Base-by-base conservation (phyloP, 2,113 vertebrate genomes). In the Archilochus colubris region DNA sequence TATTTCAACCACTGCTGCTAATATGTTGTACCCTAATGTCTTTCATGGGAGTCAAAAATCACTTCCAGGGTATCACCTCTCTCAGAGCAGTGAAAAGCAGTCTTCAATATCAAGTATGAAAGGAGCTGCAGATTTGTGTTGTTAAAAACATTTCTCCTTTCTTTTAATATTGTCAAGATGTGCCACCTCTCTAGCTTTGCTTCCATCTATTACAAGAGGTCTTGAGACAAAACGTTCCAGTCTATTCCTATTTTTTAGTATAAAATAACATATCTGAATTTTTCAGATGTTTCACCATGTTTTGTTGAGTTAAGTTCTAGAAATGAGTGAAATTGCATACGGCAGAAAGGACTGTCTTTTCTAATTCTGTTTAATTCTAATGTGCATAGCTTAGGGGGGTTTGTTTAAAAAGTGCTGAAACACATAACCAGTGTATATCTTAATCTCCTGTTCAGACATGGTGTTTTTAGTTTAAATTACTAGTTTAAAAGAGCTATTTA, bases 401-500 rank as follows among this genome's bases (percentile, higher is more conserved):
- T 86, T 82, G 54, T 76, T 84, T 91, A 46, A 90, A 79, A 92
- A 51, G 33, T 15, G 12, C 27, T 94, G 64, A 74, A 93, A 73
- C 10, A 36, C 36, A 53, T 33, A 77, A 12, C 36, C 62, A 58
- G 31, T 53, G 28, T 91, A 24, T 93, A 67, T 36, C 63, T 58
- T 79, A 84, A 86, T 89, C 83, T 87, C 94, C 36, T 92, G 67
- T 83, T 95, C 54, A 81, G 79, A 66, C 76, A 50, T 21, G 75
- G 69, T 63, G 57, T 54, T 82, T 63, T 77, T 80, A 80, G n/a
- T 21, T 82, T 77, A 93, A 95, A 93, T 67, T 77, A 72, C 43
- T 84, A 36, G 80, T 95, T 83, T 38, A 86, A 81, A 88, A 69
- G 33, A 74, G 23, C 53, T 87, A 27, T 92, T 88, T 88, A 76